Evolutionary conservation across 2,888 invertebrate genomes (phyloP), one percentile per base, ranked within the genome.

Genomic region (Caenorhabditis sp.): DNA sequence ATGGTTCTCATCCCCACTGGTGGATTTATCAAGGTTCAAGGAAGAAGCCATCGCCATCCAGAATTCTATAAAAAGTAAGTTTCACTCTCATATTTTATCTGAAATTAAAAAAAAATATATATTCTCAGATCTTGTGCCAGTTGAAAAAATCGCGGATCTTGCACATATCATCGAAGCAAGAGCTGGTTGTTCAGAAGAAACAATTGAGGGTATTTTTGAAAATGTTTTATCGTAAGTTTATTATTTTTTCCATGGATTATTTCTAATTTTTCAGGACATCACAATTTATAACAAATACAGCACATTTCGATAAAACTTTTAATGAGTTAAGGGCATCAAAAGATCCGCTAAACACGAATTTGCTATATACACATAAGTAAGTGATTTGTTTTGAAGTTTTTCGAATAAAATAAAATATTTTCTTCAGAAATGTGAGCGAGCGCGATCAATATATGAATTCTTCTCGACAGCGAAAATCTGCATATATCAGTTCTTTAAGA

Each of bases 1-100:
- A 57, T 80, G 78, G 80, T 80, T 64, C 59, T 53, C 70, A 27
- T 80, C 81, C 4, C 77, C 76, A 10, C 58, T 78, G 23, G 31
- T 80, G 1, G 27, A 71, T 31, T 31, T 81, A 10, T 31, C 36
- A 25, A 36, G 53, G 8, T 75, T 75, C 38, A 59, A 67, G 27
- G 76, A 77, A 25, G 65, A 61, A 38, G 72, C 70, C 1, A 2
- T 67, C 14, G 58, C 50, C 1, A n/a, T 8, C 14, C 20, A 49
- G 36, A 23, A 71, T 1, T 1, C 17, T n/a, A 60, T 23, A 38
- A 63, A 71, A 53, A 43, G 66, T 66, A 31, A 31, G 23, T 26
- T 38, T 26, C 23, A 58, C 20, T 10, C 10, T 20, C 25, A 53
- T 1, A 23, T 53, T 10, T 7, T 7, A 20, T 23, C 12, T 20